Base-by-base conservation (phyloP, 2,888 invertebrate genomes). In the Xylota sylvarum region DNA sequence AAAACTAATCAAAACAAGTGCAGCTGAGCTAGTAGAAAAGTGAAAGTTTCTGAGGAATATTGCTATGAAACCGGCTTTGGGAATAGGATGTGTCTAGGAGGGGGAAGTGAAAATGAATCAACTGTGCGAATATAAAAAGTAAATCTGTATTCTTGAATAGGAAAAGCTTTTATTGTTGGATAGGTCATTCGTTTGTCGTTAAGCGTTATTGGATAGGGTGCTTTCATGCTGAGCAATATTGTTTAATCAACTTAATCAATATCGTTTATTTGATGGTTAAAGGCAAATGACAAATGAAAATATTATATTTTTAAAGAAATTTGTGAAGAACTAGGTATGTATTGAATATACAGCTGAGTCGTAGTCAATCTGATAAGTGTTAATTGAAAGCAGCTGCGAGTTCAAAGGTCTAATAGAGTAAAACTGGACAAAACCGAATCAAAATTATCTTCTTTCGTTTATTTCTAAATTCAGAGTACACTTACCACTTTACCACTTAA, bases 1-100 rank as follows among this genome's bases (percentile, higher is more conserved):
- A 55, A 52, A 30, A 69, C n/a, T 40, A 40, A 55, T 69, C 40
- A 27, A 69, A 69, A 69, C 43, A 43, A 43, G 7, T 40, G 43
- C 62, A 43, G 27, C 27, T 30, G 62, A 12, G 67, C 37, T 40
- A 23, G 27, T 52, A 23, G 43, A 55, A 69, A 69, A 69, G 69
- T 69, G 55, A 69, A 69, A 69, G 69, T 43, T 43, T 56, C 40
- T 23, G 35, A 67, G 17, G 0, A 37, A 35, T 32, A 23, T 52
- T 65, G 19, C 35, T 52, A 35, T 67, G 67, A 5, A 52, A 67
- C 40, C 52, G 67, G 23, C 52, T 23, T 55, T 55, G 35, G 35
- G 40, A 67, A 40, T 9, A 37, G 23, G 5, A 40, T 30, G 7
- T 7, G 30, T n/a, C 14, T n/a, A 14, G 32, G 12, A 43, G 14